phyloP scores from a whole-genome alignment of 2,113 vertebrate genomes.

The Eretmochelys imbricata region DNA sequence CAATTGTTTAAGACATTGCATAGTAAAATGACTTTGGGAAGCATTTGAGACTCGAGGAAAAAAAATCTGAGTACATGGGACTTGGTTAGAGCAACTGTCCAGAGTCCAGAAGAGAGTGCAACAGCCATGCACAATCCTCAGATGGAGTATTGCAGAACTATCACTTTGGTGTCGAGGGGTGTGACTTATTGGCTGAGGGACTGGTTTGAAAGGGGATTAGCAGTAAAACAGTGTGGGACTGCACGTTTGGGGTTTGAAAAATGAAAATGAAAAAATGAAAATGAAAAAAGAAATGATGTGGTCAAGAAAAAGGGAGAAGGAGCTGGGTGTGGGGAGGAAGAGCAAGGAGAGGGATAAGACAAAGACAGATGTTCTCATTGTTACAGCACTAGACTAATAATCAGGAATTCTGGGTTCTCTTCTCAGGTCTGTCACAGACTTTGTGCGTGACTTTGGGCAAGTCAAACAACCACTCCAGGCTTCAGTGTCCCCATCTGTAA shows the following conservation, averaged over 20 bases:
- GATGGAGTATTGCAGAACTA: background rate
- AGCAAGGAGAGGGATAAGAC: background rate
- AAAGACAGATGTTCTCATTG: background rate
- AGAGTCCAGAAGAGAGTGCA: background rate
- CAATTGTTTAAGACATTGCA: background rate
- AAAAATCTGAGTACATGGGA: background rate
- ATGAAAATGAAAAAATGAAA: no score
- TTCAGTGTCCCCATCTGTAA: constrained; percentile 2
- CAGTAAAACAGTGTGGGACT: background rate
- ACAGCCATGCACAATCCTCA: background rate
- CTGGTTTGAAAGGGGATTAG: background rate
- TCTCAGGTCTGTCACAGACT: background rate
- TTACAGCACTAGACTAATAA: background rate
- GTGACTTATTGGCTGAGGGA: background rate
- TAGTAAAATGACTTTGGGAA: background rate
- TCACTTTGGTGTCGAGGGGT: background rate
- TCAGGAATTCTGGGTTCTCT: background rate
- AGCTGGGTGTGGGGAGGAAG: background rate
- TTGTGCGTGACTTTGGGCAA: background rate
- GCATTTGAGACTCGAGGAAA: background rate
- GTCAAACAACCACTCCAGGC: background rate
- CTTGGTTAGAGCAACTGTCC: background rate
- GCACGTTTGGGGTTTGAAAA: background rate
- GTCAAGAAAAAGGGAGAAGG: background rate
- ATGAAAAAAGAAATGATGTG: background rate